Evolutionary conservation across 2,113 vertebrate species (phyloP), one percentile per base, ranked within the genome.

Genomic region (Ctenodactylus gundi): DNA sequence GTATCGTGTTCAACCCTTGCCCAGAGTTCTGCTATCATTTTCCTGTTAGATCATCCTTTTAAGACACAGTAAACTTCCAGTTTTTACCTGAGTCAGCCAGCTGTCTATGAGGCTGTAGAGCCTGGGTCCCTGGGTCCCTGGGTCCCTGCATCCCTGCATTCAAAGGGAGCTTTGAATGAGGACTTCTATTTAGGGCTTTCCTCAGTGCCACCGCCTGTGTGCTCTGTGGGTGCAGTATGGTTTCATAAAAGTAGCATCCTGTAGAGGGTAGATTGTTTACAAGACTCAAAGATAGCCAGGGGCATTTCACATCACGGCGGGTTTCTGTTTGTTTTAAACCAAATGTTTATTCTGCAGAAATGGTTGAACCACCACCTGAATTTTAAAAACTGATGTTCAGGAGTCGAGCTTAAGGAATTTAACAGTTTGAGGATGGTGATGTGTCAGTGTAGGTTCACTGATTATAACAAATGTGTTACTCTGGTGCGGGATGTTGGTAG

Each of bases 321-420:
- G 34, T 7, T 58, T 67, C 23, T 85, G 55, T n/a, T 77, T 51
- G 83, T 64, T 46, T 81, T n/a, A 31, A 78, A 87, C 9, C 68
- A 81, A 90, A 51, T 78, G 36, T 87, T 75, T 91, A 58, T 96
- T 53, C 93, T 67, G 60, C n/a, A 31, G 7, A 55, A 62, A 34
- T 86, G n/a, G 73, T 73, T 91, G 11, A 89, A 73, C 27, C n/a
- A 62, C 36, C 88, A 34, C 49, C 65, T 95, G 20, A 93, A 84
- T 72, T 86, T 91, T 90, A 90, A 91, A 95, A 93, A 53, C 80
- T 87, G 23, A 51, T 67, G 62, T 70, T 89, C 31, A 53, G 29
- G 57, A 95, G 31, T 75, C 70, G 75, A 36, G 4, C 65, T 68
- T 70, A 78, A 86, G 68, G 31, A 90, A 94, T 76, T 78, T 62